Evolutionary conservation across 2,888 invertebrate species (phyloP), one percentile per base, ranked within the genome.

Genomic region (Chalcosyrphus nemorum): DNA sequence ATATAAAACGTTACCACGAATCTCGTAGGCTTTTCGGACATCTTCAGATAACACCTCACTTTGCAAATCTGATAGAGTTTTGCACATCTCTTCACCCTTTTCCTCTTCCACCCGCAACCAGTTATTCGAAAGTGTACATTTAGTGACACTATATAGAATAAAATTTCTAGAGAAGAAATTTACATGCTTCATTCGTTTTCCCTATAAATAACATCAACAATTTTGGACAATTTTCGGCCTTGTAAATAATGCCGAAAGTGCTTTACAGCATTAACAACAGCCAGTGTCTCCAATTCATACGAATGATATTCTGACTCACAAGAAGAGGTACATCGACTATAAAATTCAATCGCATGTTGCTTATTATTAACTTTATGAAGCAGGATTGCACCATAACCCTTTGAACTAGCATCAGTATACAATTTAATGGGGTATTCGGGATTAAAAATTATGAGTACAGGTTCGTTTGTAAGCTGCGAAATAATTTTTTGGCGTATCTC

Each of bases 391-490:
- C 76, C 76, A 29, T 76, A 76, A 6, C 68, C 82, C 35, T 47
- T 38, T 24, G 66, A 61, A 56, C 81, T 84, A 2, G 86, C 80
- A 56, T 81, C 86, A 5, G 84, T 81, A 45, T 81, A 81, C 9
- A 86, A 43, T 70, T 87, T 85, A 43, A 85, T 82, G 9, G 85
- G 70, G 61, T 74, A 50, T 57, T 81, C 4, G 38, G 81, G 77
- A 19, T 86, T 68, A 70, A 86, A 87, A 52, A 87, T 86, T 24
- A 56, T 71, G 24, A 87, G 52, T 24, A 24, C 81, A 50, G 78
- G 71, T 43, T 86, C 45, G 38, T 75, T 74, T 9, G 75, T 77
- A n/a, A 86, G 59, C 9, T 52, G 52, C 3, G 11, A 19, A 24
- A 84, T 63, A 7, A 24, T 24, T 24, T 24, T 24, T 4, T 24